Evolutionary conservation across 2,113 vertebrate genomes (phyloP), one percentile per base, ranked within the genome.

Genomic region (Triplophysa rosa): DNA sequence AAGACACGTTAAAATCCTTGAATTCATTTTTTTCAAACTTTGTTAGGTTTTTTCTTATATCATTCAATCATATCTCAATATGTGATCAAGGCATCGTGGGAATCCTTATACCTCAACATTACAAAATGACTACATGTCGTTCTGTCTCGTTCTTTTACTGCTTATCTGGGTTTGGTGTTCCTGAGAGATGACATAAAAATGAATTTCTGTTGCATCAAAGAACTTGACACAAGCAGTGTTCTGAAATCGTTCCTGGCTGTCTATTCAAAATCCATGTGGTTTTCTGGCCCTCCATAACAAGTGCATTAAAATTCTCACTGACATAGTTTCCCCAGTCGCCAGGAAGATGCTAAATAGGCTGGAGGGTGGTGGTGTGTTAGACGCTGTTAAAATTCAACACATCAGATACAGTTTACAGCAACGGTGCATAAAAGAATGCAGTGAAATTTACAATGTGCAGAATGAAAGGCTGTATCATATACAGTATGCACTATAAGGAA

Each of bases 211-310:
- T 72, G n/a, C 29, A 72, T 72, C 33, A 40, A 23, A 59, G 69
- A 21, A 40, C 23, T n/a, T 58, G 29, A 40, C 21, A 40, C 58
- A 58, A 21, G 58, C 69, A 71, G 12, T 26, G 16, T 72, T 72
- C 54, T 40, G 8, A 49, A 70, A 23, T 66, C 40, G 77, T 61
- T 47, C 56, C 54, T 69, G 77, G 69, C 69, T 40, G 54, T 72
- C 14, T 72, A 72, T 72, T 59, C 33, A 72, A 72, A 59, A 72
- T 72, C 23, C 29, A 72, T 72, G 69, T 40, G 33, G 69, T n/a
- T 72, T 72, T 13, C 2, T 59, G 54, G 69, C 3, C 33, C 33
- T 40, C 29, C 33, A 42, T 59, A 59, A 59, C 7, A 72, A 59
- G 33, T 3, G 0, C 49, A 71, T 56, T 71, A 56, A 70, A 71